Evolutionary conservation across 2,888 invertebrate genomes (phyloP).

Genomic region (Pollenia griseotomentosa): DNA sequence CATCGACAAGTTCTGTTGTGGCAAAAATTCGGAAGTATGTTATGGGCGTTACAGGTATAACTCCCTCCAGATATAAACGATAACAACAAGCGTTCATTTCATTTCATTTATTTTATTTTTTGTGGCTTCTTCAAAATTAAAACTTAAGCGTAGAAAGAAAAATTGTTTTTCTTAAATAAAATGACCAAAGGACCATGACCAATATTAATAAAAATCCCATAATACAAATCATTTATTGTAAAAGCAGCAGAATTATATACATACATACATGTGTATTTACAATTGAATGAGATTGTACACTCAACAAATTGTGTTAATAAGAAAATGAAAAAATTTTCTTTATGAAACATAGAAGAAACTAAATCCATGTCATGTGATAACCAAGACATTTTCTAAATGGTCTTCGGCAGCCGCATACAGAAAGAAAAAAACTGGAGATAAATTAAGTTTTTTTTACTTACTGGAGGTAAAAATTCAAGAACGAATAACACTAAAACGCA

Average conservation of each 20-base stretch:
- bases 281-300: conserved; percentile 39
- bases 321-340: too few relatives aligned
- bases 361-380: too few relatives aligned
- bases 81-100: conserved; percentile 55
- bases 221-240: conserved; percentile 67
- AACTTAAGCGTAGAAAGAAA: conserved; percentile 44
- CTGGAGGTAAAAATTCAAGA: too few relatives aligned
- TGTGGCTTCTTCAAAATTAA: conserved; percentile 47
- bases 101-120: conserved; percentile 11
- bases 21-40: conserved; percentile 74
- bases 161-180: conserved; percentile 50
- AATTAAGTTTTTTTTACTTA: too few relatives aligned
- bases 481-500: too few relatives aligned
- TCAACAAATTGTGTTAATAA: neutral
- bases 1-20: conserved; percentile 50
- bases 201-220: conserved; percentile 72
- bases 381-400: too few relatives aligned
- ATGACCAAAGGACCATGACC: conserved; percentile 70
- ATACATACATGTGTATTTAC: conserved; percentile 12
- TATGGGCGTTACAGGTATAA: conserved; percentile 72
- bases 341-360: too few relatives aligned
- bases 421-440: too few relatives aligned
- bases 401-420: too few relatives aligned
- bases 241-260: conserved; percentile 28
- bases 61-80: conserved; percentile 69